Base-by-base conservation (phyloP, 2,797 vertebrate genomes). In the Acipenser ruthenus region DNA sequence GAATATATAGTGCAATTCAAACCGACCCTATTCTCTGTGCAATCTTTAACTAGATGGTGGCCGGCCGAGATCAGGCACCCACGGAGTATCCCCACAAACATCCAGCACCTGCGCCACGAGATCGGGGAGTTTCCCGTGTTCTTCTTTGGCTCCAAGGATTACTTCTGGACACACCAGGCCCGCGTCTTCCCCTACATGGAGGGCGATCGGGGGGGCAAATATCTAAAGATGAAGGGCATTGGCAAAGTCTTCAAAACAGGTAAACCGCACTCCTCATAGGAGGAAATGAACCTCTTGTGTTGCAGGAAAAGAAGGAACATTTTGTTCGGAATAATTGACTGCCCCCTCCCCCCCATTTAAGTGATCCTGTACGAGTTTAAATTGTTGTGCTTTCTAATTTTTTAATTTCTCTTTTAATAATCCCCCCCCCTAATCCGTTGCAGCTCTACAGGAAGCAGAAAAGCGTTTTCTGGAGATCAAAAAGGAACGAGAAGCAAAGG, bases 131-230 rank as follows among this genome's bases (percentile, higher is more conserved):
- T 99, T 75, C 96, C 96, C 0, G 96, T 99, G 70, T 97, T 95
- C 87, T 99, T 99, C 84, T 99, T 99, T 66, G 97, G 97, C 71
- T 99, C 97, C 70, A 98, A 95, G 82, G 97, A 99, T 85, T 99
- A 96, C 80, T 99, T 96, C 80, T 99, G 96, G 95, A 99, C 96
- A 0, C 95, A 99, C 79, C 97, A 98, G 84, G 97, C 95, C 0
- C 87, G 97, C 62, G 95, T 98, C 50, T 99, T 99, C 80, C 96
- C 97, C 1, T 99, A 99, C 77, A 93, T 99, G 93, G 97, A 99
- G 78, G 97, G 96, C 69, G 96, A 98, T 85, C 72, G 93, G 61
- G 96, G 96, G 65, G 95, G 91, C 84, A 94, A 91, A 82, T 83
- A 95, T 80, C 95, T 4, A 37, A 37, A 97, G 73, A 90, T 91